A percentile compares a stretch with the other conserved stretches of the same genome.
phyloP scores from a whole-genome alignment of 2,888 invertebrate genomes.

The Coelogynopora nodosa region DNA sequence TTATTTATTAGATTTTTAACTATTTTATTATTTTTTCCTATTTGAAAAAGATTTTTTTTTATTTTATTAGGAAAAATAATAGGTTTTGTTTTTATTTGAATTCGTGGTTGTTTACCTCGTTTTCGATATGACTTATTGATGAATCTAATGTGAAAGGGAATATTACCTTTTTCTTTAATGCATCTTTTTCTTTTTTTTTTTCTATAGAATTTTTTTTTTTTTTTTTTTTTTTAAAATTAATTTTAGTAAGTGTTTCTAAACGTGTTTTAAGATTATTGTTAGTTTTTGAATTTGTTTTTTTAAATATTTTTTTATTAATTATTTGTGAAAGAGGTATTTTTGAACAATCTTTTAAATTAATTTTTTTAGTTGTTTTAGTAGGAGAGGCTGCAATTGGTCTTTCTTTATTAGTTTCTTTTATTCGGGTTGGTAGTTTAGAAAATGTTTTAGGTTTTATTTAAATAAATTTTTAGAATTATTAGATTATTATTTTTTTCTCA shows the following conservation, averaged over 20 bases:
- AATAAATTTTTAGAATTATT: conserved; percentile 65
- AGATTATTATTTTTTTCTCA: conserved; percentile 63
- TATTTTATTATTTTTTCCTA: conserved; percentile 22
- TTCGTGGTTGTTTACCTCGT: conserved; percentile 23
- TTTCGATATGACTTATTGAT: conserved; percentile 24
- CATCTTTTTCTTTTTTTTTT: conserved; percentile 2
- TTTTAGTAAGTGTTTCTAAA: conserved; percentile 20
- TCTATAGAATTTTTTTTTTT: conserved; percentile 9
- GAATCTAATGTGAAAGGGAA: conserved; percentile 27
- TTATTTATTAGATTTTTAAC: conserved; percentile 64
- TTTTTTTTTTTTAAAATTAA: conserved; percentile 24
- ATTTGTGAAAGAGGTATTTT: conserved; percentile 42
- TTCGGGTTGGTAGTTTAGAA: conserved; percentile 69
- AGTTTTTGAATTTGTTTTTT: conserved; percentile 20
- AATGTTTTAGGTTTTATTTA: conserved; percentile 67
- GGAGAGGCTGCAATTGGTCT: conserved; percentile 69
- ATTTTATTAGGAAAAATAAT: conserved; percentile 31
- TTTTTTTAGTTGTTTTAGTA: conserved; percentile 57
- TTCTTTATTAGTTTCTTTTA: conserved; percentile 67
- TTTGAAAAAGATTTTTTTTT: conserved; percentile 22
- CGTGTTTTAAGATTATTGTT: conserved; percentile 31
- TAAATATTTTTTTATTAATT: conserved; percentile 21
- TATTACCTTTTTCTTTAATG: conserved; percentile 26
- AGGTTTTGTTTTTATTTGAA: conserved; percentile 22
- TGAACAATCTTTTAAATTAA: conserved; percentile 22